Base-by-base conservation (phyloP, 37 sponge, comb jelly and placozoan species). In the Beroe forskalii region DNA sequence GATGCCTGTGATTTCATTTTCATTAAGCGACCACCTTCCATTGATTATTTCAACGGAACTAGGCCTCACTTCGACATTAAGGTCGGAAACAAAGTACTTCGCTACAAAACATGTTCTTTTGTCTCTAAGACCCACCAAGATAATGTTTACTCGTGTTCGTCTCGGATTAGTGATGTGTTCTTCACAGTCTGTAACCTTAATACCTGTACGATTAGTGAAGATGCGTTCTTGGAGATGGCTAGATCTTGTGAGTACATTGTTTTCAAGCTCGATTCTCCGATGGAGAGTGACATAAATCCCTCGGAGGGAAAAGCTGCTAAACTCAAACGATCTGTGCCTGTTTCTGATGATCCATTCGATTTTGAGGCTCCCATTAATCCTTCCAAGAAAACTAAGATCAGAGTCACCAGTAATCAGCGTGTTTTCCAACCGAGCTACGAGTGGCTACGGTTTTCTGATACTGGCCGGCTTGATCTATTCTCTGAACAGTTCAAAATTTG, bases 221-320 rank as follows among this genome's bases (percentile, higher is more conserved):
- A 31, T 14, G 36, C 72, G 1, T 69, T 69, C 32, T 37, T 69
- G 35, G 72, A 69, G 19, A 32, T 69, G 27, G 72, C 72, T 69
- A 27, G 72, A 27, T 69, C 72, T 32, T 27, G 33, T 14, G 35
- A 33, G 8, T 33, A 32, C 4, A 2, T 69, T 3, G 32, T 69
- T 2, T 69, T 69, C 17, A 69, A 69, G 38, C 72, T 69, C 32
- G 55, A 48, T 12, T 48, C 55, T 48, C 55, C 55, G 12, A 48
- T 48, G 6, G n/a, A n/a, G n/a, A n/a, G n/a, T n/a, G n/a, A n/a
- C n/a, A n/a, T n/a, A n/a, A n/a, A n/a, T n/a, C n/a, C n/a, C n/a
- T n/a, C n/a, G n/a, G 55, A 12, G 55, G 55, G 6, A 17, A 48
- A 48, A 48, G 55, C 55, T 17, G 6, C 55, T 6, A 48, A 48